Evolutionary conservation across 2,888 invertebrate species (phyloP).

Genomic region (Cataglyphis livida): DNA sequence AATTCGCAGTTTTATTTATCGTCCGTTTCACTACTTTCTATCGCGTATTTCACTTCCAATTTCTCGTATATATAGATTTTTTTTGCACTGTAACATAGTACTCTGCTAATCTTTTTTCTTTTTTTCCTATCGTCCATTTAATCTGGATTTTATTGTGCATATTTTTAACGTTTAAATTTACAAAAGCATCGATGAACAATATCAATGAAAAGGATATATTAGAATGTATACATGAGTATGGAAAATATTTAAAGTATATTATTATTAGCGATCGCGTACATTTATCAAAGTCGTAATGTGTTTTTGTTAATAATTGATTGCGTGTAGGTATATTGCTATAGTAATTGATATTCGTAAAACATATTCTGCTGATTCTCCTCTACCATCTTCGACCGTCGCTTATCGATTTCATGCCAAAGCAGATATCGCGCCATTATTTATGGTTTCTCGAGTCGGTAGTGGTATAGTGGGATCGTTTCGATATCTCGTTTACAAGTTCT

Average conservation of each 20-base stretch:
- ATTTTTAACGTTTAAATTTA: background rate
- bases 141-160: background rate
- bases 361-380: background rate
- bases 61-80: background rate
- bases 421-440: constrained; percentile 43
- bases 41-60: constrained; percentile 1
- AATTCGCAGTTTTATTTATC: constrained; percentile 34
- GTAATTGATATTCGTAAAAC: constrained; percentile 21
- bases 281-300: background rate
- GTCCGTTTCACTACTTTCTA: constrained; percentile 28
- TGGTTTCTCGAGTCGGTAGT: constrained; percentile 33
- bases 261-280: background rate
- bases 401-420: constrained; percentile 42
- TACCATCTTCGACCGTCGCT: constrained; percentile 11
- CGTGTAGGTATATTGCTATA: background rate
- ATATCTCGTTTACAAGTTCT: constrained; percentile 33
- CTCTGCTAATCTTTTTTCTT: background rate
- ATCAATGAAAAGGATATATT: background rate
- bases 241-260: background rate
- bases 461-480: constrained; percentile 31
- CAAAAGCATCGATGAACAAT: background rate
- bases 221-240: background rate
- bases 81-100: background rate
- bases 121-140: constrained; percentile 1
- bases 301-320: background rate